Percentiles rank a stretch among this genome's conserved stretches.
These are phyloP conservation scores for Pseudopipra pipra DNA, from an alignment of 2,113 vertebrate genomes.

Conservation along the genomic window DNA sequence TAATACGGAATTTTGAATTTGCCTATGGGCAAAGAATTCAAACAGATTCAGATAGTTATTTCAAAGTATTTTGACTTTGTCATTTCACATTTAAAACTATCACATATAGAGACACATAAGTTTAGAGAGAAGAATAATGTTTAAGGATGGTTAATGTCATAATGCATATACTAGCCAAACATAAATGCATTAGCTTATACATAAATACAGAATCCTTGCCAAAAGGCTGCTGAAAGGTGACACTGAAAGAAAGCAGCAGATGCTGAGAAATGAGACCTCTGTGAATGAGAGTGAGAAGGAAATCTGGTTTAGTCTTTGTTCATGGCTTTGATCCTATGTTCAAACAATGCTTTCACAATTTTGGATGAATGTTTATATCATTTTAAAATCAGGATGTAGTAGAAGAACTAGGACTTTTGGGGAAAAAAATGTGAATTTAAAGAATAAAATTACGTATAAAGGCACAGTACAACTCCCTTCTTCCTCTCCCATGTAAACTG, in stretches of 20 bases:
- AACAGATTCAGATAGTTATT: neutral
- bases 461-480: neutral
- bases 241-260: neutral
- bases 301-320: neutral
- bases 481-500: neutral
- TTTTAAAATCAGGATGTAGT: neutral
- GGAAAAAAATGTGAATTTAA: neutral
- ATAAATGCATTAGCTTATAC: neutral
- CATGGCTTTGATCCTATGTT: neutral
- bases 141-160: slow-evolving; percentile 5
- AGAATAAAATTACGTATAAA: neutral
- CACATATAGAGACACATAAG: neutral
- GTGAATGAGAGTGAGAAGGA: neutral
- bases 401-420: neutral
- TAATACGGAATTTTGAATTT: neutral
- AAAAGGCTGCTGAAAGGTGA: slow-evolving; percentile 10
- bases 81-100: neutral
- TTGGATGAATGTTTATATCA: neutral
- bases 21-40: neutral
- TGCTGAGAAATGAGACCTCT: neutral
- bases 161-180: neutral
- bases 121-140: neutral
- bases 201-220: slow-evolving; percentile 7
- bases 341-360: neutral
- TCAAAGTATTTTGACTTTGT: neutral